Evolutionary conservation across 2,113 vertebrate species (phyloP).

Genomic region (Alexandromys fortis): DNA sequence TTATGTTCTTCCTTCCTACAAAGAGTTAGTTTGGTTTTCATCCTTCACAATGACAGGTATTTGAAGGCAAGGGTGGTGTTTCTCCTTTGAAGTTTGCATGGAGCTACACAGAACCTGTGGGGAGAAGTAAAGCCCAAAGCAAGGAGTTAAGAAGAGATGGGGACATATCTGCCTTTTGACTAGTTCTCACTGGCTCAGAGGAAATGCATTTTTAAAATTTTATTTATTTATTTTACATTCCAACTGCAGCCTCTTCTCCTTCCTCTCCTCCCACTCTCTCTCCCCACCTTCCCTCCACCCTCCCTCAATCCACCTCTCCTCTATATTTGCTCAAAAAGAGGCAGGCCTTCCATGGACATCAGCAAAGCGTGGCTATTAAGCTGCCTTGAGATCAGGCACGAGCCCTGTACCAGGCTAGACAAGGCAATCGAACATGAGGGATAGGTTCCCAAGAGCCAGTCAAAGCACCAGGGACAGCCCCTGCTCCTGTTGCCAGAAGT

Average conservation of each 20-base stretch:
- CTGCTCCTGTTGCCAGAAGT: neutral
- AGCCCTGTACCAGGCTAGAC: neutral
- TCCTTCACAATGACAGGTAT: neutral
- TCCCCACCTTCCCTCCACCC: neutral
- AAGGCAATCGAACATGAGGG: neutral
- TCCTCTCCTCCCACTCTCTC: neutral
- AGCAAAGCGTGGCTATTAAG: neutral
- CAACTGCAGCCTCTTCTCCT: neutral
- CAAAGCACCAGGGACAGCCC: neutral
- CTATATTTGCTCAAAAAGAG: neutral
- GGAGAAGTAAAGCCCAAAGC: conserved; percentile 88
- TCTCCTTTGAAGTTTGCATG: too few relatives aligned
- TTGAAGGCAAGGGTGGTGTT: conserved; percentile 63
- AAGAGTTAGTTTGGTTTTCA: neutral
- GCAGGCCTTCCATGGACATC: neutral
- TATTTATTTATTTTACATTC: neutral
- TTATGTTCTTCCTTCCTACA: neutral
- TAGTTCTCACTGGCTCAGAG: conserved; percentile 73
- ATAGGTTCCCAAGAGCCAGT: neutral
- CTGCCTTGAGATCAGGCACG: neutral
- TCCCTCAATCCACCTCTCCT: neutral
- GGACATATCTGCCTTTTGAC: conserved; percentile 79
- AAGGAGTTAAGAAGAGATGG: conserved; percentile 91
- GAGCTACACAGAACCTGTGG: neutral
- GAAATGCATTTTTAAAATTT: conserved; percentile 64